A percentile compares a stretch with the other conserved stretches of the same genome.
Conservation (phyloP, 35 echinoderm and acorn worm species). For the Hemicentrotus pulcherrimus region DNA sequence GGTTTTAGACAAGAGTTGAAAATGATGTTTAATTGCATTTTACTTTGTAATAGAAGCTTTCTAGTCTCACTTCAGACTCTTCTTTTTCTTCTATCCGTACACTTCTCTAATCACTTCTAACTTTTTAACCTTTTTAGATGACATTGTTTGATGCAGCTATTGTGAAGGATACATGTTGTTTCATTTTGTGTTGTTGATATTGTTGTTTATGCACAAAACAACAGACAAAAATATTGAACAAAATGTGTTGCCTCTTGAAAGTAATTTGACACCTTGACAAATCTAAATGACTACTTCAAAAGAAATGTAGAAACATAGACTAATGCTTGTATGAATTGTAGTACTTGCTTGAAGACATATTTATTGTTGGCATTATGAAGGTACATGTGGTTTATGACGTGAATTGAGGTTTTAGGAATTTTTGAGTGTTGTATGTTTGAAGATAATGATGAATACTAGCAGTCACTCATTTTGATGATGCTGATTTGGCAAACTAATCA, state of each 20-base stretch:
- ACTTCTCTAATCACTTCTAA: not conserved
- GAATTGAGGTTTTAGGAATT: too few relatives aligned
- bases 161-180: not conserved
- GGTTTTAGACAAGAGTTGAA: not conserved
- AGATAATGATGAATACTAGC: too few relatives aligned
- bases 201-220: too few relatives aligned
- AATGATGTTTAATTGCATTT: not conserved
- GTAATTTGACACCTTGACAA: not conserved
- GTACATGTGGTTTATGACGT: not conserved
- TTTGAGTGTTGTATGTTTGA: too few relatives aligned
- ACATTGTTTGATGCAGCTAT: not conserved
- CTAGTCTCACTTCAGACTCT: not conserved
- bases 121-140: not conserved
- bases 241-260: not conserved
- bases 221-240: too few relatives aligned
- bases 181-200: too few relatives aligned
- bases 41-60: not conserved
- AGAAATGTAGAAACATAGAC: not conserved
- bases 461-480: too few relatives aligned
- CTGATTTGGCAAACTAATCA: too few relatives aligned
- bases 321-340: not conserved
- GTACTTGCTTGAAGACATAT: not conserved
- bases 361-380: not conserved
- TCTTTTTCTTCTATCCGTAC: not conserved
- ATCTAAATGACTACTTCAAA: not conserved